Percentiles rank a stretch among this genome's conserved stretches.
Conservation (phyloP, 2,888 invertebrate genomes). For the Cenopis cana region DNA sequence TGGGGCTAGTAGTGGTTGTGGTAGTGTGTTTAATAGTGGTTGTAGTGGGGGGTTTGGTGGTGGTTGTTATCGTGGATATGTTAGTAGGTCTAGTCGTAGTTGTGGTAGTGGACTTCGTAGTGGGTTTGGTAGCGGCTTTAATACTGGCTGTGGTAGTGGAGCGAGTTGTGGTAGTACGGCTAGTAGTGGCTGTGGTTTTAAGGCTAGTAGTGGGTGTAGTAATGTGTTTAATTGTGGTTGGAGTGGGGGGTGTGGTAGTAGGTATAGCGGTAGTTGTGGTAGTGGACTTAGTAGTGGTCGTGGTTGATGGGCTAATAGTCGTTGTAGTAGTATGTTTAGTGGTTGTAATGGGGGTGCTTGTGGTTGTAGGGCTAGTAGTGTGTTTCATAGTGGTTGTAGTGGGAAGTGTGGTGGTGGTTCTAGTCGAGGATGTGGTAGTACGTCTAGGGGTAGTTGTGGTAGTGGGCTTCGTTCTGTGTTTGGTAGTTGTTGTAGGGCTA, state of each 20-base stretch:
- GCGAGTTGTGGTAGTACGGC: not conserved
- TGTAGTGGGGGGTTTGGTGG: not conserved
- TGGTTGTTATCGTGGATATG: not conserved
- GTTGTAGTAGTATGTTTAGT: not conserved
- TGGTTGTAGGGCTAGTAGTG: not conserved
- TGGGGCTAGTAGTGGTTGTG: not conserved
- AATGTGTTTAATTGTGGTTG: not conserved
- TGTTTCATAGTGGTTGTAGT: not conserved
- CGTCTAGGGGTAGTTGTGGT: not conserved
- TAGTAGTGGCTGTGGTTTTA: not conserved
- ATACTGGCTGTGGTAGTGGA: not conserved
- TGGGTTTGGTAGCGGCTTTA: not conserved
- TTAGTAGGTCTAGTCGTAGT: slow-evolving; percentile 4
- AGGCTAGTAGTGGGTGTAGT: not conserved
- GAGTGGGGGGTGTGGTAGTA: not conserved
- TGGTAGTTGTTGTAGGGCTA: not conserved
- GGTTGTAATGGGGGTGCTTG: not conserved
- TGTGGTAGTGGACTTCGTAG: not conserved
- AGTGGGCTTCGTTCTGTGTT: not conserved
- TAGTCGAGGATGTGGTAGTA: not conserved
- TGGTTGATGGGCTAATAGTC: no score
- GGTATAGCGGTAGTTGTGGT: not conserved
- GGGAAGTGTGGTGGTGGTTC: not conserved
- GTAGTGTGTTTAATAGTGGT: not conserved
- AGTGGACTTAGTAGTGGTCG: not conserved